Base-by-base conservation (phyloP, 2,113 vertebrate species). In the Orthonyx spaldingii region DNA sequence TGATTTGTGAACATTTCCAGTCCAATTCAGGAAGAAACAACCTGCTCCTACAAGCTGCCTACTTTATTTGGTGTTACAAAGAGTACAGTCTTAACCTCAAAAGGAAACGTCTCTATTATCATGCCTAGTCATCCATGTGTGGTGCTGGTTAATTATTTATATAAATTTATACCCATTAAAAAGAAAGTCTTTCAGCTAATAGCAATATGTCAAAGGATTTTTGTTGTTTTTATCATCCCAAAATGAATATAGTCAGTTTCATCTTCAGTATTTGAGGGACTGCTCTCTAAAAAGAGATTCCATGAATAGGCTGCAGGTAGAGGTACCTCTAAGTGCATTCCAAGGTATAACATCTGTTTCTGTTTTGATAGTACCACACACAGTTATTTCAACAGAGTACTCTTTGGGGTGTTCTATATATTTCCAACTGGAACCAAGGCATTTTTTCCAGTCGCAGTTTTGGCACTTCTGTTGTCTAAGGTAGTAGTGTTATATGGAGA, bases 61-160 rank as follows among this genome's bases (percentile, higher is more conserved):
- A 11, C 7, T 75, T 86, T 66, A 47, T 77, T 87, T 52, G 26
- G 3, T 57, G 17, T 41, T 89, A 39, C 33, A 81, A 78, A 70
- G 6, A 24, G 55, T 63, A 39, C 18, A 59, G 28, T 42, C 35
- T 66, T 4, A 1, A 64, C 35, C 41, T 90, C 35, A 75, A 64
- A 81, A 41, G 5, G 39, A 69, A 89, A 76, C 16, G 68, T 78
- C 68, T 93, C 41, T 68, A 19, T 75, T 81, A 70, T 42, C 44
- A 30, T 75, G 65, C 30, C 69, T 79, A 91, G 49, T 60, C 4
- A 1, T 64, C 47, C 44, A 27, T 78, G 11, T 16, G 32, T 1
- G 9, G 10, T 39, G 26, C 22, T 86, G 14, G 24, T 91, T 94
- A 91, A 84, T 93, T 89, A 72, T 95, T 94, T 89, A 91, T 41